Evolutionary conservation across 1,140 invertebrate species (phyloP).

Genomic region (Bombus picipes): DNA sequence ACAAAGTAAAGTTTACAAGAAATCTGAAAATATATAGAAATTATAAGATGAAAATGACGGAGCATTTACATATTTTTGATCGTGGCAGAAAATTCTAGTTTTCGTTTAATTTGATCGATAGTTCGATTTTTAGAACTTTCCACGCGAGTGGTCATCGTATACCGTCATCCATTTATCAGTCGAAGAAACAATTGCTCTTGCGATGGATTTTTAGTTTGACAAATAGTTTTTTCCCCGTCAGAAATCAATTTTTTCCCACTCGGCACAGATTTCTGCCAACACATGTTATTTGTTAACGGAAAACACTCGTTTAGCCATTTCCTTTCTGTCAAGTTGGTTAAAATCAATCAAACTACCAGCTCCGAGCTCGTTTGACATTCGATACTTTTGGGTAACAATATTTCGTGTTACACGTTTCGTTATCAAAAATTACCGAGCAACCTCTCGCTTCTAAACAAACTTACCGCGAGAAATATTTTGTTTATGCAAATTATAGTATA

Average conservation of each 20-base stretch:
- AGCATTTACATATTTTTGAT: background rate
- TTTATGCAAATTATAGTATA: background rate
- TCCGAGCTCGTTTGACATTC: background rate
- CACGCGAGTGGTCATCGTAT: background rate
- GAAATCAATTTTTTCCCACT: constrained; percentile 31
- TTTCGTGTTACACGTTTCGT: background rate
- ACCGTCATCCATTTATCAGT: constrained; percentile 15
- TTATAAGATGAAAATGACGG: background rate
- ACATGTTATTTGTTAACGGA: constrained; percentile 28
- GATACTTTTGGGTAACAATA: constrained; percentile 3
- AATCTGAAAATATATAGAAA: background rate
- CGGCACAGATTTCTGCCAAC: constrained; percentile 1
- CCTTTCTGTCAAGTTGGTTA: constrained; percentile 12
- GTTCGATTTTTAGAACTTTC: background rate
- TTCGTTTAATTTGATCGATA: background rate
- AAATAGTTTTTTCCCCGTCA: constrained; percentile 35
- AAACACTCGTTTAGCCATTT: constrained; percentile 33
- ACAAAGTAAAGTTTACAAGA: background rate
- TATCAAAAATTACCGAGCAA: background rate
- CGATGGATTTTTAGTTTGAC: constrained; percentile 28
- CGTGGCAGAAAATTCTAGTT: too few relatives aligned
- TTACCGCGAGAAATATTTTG: background rate
- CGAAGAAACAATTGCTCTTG: constrained; percentile 20
- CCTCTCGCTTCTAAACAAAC: background rate
- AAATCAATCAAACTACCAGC: constrained; percentile 24